phyloP scores from a whole-genome alignment of 1,140 invertebrate species.

The Tachypleus tridentatus region DNA sequence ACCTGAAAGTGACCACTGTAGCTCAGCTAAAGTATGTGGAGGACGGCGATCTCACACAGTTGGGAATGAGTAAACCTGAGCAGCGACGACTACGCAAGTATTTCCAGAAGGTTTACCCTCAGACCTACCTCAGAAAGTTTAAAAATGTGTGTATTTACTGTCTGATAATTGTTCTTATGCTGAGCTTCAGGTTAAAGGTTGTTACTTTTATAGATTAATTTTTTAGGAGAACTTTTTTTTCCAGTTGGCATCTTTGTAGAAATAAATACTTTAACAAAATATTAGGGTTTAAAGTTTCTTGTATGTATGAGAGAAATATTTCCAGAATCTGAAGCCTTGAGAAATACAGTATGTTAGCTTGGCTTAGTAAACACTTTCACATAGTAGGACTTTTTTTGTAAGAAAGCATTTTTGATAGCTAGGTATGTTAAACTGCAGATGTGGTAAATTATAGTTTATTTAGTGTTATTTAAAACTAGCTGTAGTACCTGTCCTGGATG shows the following conservation, averaged over 20 bases:
- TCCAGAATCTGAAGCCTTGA: no score
- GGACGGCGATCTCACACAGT: constrained; percentile 75
- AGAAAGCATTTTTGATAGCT: no score
- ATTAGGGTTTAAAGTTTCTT: no score
- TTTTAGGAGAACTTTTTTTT: not conserved
- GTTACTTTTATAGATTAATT: constrained; percentile 2
- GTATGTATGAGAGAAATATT: no score
- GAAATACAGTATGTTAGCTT: no score
- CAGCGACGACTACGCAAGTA: constrained; percentile 83
- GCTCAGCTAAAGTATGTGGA: constrained; percentile 93
- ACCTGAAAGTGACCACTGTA: constrained; percentile 49
- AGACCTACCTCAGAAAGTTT: constrained; percentile 82
- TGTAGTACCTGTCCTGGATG: no score
- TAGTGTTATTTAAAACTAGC: no score
- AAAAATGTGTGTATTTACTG: constrained; percentile 44
- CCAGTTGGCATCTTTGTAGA: not conserved
- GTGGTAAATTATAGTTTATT: no score
- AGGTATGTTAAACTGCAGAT: no score
- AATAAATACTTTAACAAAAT: no score
- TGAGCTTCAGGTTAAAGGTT: not conserved
- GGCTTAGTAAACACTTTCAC: no score
- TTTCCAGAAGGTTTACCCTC: constrained; percentile 77
- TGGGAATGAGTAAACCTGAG: constrained; percentile 93
- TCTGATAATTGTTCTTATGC: not conserved
- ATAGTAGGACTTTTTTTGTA: no score